Evolutionary conservation across 2,113 vertebrate genomes (phyloP).

Genomic region (Aplodontia rufa): DNA sequence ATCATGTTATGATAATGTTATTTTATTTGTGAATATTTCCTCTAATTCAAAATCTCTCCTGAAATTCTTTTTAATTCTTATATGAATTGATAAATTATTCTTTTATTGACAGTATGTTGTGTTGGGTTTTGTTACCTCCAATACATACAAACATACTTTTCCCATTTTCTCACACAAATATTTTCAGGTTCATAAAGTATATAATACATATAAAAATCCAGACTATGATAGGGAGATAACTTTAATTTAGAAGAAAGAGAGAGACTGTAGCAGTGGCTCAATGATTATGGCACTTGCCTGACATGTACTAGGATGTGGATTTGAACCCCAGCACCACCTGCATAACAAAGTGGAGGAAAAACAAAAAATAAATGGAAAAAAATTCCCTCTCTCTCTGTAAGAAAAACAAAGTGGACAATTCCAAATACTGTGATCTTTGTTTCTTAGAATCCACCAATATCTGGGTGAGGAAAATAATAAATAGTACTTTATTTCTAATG

Average conservation of each 20-base stretch:
- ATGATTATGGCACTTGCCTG: too few species aligned
- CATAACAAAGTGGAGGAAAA: too few species aligned
- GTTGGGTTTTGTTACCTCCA: background rate
- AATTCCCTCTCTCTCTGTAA: too few species aligned
- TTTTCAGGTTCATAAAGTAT: background rate
- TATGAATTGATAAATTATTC: background rate
- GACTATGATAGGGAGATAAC: background rate
- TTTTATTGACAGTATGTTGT: background rate
- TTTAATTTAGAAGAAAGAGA: constrained; percentile 25
- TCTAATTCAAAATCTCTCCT: background rate
- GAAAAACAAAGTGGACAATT: background rate
- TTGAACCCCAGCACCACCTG: too few species aligned
- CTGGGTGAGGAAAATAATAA: background rate
- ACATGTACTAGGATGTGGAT: too few species aligned
- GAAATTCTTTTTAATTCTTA: background rate
- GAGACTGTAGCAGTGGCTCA: too few species aligned
- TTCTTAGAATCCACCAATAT: background rate
- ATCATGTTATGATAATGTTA: background rate
- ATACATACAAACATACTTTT: background rate
- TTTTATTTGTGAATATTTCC: background rate
- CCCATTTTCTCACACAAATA: background rate
- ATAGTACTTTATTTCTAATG: background rate
- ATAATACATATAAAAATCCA: background rate
- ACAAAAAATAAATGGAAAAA: too few species aligned
- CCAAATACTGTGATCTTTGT: background rate